Conservation (phyloP, 2,888 invertebrate genomes). For the Cylloceria caligata region DNA sequence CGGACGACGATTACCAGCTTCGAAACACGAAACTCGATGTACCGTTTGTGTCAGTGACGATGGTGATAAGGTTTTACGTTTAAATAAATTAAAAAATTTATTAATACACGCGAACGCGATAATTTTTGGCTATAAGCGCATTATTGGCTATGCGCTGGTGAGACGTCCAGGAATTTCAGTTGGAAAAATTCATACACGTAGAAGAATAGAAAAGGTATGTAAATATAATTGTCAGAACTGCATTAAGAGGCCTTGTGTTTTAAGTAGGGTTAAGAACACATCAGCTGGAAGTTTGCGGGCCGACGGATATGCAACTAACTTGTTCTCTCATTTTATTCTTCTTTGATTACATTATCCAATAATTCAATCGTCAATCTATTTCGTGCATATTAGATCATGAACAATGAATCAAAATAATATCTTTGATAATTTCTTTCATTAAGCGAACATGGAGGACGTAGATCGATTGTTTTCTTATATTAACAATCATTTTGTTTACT, state of each 20-base stretch:
- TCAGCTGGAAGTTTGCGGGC: not conserved
- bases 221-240: not conserved
- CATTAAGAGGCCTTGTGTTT: not conserved
- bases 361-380: not conserved
- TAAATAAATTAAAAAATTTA: not conserved
- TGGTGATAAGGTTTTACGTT: slow-evolving; percentile 30
- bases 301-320: slow-evolving; percentile 15
- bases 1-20: slow-evolving; percentile 37
- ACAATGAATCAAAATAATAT: not conserved
- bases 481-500: too few relatives aligned
- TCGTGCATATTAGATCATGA: not conserved
- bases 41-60: slow-evolving; percentile 47
- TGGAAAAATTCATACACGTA: slow-evolving; percentile 23
- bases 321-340: not conserved
- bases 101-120: not conserved
- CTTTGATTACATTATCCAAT: not conserved
- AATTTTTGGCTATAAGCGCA: not conserved
- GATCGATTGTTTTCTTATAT: too few relatives aligned
- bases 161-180: slow-evolving; percentile 41
- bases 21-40: slow-evolving; percentile 41
- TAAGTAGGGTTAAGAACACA: not conserved
- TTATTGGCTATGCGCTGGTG: slow-evolving; percentile 12
- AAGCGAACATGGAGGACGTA: too few relatives aligned
- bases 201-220: slow-evolving; percentile 50
- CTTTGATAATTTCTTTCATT: too few relatives aligned